phyloP scores from a whole-genome alignment of 2,888 invertebrate genomes.

The Campopleginae sp. region DNA sequence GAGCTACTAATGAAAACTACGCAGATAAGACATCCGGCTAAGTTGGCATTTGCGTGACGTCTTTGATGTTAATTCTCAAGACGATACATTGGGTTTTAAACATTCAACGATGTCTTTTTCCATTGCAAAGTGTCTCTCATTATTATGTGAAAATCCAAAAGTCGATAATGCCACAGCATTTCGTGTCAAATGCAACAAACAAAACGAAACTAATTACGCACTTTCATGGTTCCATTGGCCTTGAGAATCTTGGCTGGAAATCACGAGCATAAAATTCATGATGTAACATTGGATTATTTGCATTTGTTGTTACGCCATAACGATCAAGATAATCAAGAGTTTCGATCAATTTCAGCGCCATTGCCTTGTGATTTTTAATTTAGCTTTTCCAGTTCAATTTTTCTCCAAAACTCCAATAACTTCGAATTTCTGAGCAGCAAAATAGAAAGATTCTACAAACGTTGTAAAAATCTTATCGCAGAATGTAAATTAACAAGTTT shows the following conservation, averaged over 20 bases:
- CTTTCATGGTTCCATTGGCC: slow-evolving; percentile 22
- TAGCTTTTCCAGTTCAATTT: background rate
- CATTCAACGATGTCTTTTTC: background rate
- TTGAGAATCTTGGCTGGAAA: background rate
- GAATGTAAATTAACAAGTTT: background rate
- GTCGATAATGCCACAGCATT: background rate
- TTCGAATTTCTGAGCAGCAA: background rate
- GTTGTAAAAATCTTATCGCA: background rate
- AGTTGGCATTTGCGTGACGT: slow-evolving; percentile 11
- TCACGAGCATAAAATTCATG: background rate
- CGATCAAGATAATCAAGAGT: background rate
- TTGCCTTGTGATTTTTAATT: background rate
- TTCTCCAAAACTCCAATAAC: background rate
- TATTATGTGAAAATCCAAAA: background rate
- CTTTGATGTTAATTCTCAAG: slow-evolving; percentile 14
- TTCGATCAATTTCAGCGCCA: background rate
- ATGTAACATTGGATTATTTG: slow-evolving; percentile 20
- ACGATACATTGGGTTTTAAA: slow-evolving; percentile 20
- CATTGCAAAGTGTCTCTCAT: background rate
- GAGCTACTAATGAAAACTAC: slow-evolving; percentile 2
- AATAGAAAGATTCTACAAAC: background rate
- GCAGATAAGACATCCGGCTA: slow-evolving; percentile 1
- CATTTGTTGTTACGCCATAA: background rate
- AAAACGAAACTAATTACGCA: slow-evolving; percentile 22
- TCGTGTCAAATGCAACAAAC: background rate